Percentiles rank a stretch among this genome's conserved stretches.
These are phyloP conservation scores for Boulengeromyrus knoepffleri DNA, from an alignment of 2,113 vertebrate genomes.

Conservation along the genomic window DNA sequence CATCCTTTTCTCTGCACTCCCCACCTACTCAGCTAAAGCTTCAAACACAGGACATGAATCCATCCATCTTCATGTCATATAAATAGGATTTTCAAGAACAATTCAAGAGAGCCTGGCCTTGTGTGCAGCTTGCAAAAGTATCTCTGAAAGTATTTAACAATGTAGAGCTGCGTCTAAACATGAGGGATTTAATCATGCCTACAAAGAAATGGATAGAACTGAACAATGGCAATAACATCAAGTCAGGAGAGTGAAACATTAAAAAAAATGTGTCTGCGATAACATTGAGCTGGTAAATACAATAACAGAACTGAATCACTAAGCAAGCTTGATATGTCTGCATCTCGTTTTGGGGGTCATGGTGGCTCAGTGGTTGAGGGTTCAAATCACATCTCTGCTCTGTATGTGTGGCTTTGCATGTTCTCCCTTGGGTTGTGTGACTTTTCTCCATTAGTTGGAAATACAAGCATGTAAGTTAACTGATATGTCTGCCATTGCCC, in stretches of 20 bases:
- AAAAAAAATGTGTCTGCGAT: background rate
- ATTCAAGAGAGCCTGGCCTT: background rate
- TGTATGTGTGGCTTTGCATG: background rate
- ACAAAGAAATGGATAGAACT: background rate
- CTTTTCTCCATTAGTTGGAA: background rate
- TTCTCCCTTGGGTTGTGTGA: background rate
- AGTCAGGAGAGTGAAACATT: background rate
- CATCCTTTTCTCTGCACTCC: background rate
- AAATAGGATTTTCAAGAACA: background rate
- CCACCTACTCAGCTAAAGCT: background rate
- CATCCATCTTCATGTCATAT: background rate
- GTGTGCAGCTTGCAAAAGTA: background rate
- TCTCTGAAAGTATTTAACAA: background rate
- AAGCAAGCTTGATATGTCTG: background rate
- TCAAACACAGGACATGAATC: background rate
- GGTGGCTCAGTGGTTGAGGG: background rate
- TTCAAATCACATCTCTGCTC: background rate
- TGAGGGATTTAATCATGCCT: background rate
- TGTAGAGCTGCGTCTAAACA: background rate
- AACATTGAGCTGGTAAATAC: background rate
- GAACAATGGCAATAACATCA: background rate
- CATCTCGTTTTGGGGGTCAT: background rate
- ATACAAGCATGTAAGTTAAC: background rate
- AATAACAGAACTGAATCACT: background rate
- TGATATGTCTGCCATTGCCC: background rate